phyloP scores from a whole-genome alignment of 2,797 vertebrate genomes.

The Sebastes oblongus region DNA sequence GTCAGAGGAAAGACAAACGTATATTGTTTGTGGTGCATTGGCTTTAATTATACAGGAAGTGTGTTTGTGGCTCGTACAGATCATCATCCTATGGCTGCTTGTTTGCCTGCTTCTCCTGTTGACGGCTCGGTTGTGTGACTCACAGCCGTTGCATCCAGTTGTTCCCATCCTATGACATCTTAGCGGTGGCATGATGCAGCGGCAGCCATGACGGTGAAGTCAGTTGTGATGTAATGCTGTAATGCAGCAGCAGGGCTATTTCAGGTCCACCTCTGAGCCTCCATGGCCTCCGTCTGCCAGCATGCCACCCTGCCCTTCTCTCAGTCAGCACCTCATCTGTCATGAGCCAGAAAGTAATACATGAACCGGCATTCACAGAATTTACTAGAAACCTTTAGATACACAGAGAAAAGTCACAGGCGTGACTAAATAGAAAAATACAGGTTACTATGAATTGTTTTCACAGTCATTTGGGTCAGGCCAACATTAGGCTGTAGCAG shows the following conservation, averaged over 20 bases:
- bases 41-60: slow-evolving; percentile 34
- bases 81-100: slow-evolving; percentile 30
- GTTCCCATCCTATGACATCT: slow-evolving; percentile 53
- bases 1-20: neutral
- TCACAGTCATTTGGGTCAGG: slow-evolving; percentile 27
- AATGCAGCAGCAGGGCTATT: slow-evolving; percentile 71
- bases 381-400: slow-evolving; percentile 40
- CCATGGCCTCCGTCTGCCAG: slow-evolving; percentile 62
- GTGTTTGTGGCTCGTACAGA: slow-evolving; percentile 5
- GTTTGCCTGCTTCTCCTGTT: slow-evolving; percentile 31
- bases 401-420: neutral
- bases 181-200: slow-evolving; percentile 54
- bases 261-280: slow-evolving; percentile 72
- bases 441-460: slow-evolving; percentile 35
- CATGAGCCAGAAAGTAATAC: slow-evolving; percentile 44
- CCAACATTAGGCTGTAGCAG: slow-evolving; percentile 17
- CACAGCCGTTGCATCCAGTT: slow-evolving; percentile 36
- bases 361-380: slow-evolving; percentile 43
- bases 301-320: slow-evolving; percentile 60
- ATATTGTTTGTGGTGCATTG: neutral
- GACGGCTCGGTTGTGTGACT: slow-evolving; percentile 38
- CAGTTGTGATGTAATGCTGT: slow-evolving; percentile 74
- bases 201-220: slow-evolving; percentile 59
- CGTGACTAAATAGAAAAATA: slow-evolving; percentile 22
- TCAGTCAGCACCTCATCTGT: slow-evolving; percentile 70